Conservation (phyloP, 2,113 vertebrate genomes). For the Psittacula cyanocephala region DNA sequence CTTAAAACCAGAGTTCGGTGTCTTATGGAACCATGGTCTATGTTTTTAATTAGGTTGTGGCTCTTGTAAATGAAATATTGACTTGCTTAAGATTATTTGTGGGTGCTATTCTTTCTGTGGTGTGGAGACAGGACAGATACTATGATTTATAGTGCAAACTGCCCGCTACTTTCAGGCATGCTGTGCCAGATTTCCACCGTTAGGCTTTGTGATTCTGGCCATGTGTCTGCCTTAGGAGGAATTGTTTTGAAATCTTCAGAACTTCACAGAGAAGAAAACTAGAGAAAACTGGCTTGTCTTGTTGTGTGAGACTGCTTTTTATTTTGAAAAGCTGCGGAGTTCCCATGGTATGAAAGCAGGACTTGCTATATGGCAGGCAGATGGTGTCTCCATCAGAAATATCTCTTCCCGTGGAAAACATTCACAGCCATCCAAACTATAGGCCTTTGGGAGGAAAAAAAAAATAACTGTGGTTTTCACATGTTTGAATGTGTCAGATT, state of each 20-base stretch:
- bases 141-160: background rate
- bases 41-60: background rate
- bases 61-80: background rate
- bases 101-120: background rate
- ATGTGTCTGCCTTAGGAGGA: background rate
- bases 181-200: background rate
- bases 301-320: background rate
- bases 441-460: background rate
- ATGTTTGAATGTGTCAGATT: background rate
- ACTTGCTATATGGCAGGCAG: slow-evolving; percentile 6
- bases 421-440: background rate
- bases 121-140: background rate
- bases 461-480: background rate
- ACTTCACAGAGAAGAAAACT: background rate
- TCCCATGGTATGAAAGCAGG: background rate
- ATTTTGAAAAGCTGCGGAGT: background rate
- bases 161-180: background rate
- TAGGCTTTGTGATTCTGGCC: background rate
- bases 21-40: background rate
- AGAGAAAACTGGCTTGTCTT: background rate
- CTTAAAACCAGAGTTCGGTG: rapidly evolving
- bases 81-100: background rate
- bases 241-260: background rate
- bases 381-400: background rate
- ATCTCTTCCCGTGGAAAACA: background rate